phyloP scores from a whole-genome alignment of 2,113 vertebrate genomes.

The Tylochromis polylepis region DNA sequence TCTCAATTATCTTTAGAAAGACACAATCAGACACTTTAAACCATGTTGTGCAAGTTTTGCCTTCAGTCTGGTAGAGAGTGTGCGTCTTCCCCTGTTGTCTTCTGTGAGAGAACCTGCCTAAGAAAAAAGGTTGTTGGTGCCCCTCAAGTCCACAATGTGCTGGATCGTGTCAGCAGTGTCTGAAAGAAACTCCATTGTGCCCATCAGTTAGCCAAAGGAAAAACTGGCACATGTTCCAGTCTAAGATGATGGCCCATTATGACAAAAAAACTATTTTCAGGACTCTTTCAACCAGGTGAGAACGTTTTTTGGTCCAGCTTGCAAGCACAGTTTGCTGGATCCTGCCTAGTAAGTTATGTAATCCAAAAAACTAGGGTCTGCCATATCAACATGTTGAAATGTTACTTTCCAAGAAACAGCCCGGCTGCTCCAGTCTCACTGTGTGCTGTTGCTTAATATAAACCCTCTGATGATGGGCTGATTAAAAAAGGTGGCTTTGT shows the following conservation, averaged over 20 bases:
- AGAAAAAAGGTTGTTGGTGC: no score
- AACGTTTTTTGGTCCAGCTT: neutral
- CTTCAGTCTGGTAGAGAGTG: neutral
- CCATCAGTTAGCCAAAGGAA: neutral
- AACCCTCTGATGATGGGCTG: neutral
- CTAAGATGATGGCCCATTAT: neutral
- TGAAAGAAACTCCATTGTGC: neutral
- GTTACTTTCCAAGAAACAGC: neutral
- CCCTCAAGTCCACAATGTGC: no score
- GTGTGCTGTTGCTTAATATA: neutral
- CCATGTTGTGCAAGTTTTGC: accelerated
- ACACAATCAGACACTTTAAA: neutral
- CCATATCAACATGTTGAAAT: neutral
- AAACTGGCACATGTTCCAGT: neutral
- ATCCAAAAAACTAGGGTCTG: neutral
- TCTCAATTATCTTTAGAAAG: neutral
- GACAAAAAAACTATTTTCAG: neutral
- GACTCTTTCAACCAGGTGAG: neutral
- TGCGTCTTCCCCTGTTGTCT: no score
- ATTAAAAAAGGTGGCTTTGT: neutral
- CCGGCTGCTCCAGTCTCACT: neutral
- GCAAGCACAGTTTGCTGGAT: neutral
- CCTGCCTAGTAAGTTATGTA: neutral
- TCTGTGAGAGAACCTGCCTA: no score
- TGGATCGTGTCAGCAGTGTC: neutral